Percentiles rank a stretch among this genome's conserved stretches.
Evolutionary conservation across 2,888 invertebrate species (phyloP).

Genomic region (Ectropis crepuscularia): DNA sequence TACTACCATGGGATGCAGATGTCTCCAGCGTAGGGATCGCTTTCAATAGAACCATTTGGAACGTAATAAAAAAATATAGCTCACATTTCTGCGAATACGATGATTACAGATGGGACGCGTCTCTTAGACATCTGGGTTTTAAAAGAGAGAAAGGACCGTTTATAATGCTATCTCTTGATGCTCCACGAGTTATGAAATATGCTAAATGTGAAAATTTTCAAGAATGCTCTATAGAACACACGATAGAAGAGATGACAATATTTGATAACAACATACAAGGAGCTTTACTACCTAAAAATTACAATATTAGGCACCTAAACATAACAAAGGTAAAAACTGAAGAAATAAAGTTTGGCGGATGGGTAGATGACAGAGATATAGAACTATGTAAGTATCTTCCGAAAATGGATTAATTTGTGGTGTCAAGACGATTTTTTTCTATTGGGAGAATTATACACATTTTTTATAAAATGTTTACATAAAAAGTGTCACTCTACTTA

Average conservation of each 20-base stretch:
- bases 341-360: conserved; percentile 41
- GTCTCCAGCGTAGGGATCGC: conserved; percentile 49
- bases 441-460: too few relatives aligned
- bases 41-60: conserved; percentile 57
- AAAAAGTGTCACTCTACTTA: too few relatives aligned
- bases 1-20: conserved; percentile 48
- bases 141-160: conserved; percentile 43
- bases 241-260: conserved; percentile 36
- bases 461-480: too few relatives aligned
- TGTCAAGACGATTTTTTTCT: too few relatives aligned
- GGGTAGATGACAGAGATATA: conserved; percentile 55
- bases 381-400: conserved; percentile 46
- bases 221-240: conserved; percentile 37
- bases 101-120: conserved; percentile 58
- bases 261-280: conserved; percentile 40
- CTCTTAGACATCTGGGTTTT: conserved; percentile 47
- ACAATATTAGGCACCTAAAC: conserved; percentile 18
- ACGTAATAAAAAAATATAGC: conserved; percentile 46
- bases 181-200: conserved; percentile 54
- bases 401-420: not conserved
- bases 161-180: conserved; percentile 44
- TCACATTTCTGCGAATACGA: conserved; percentile 54
- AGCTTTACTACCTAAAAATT: conserved; percentile 43
- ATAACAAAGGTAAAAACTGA: conserved; percentile 14
- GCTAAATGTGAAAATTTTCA: conserved; percentile 40